Conservation (phyloP, 1,140 invertebrate genomes). For the Orius insidiosus region DNA sequence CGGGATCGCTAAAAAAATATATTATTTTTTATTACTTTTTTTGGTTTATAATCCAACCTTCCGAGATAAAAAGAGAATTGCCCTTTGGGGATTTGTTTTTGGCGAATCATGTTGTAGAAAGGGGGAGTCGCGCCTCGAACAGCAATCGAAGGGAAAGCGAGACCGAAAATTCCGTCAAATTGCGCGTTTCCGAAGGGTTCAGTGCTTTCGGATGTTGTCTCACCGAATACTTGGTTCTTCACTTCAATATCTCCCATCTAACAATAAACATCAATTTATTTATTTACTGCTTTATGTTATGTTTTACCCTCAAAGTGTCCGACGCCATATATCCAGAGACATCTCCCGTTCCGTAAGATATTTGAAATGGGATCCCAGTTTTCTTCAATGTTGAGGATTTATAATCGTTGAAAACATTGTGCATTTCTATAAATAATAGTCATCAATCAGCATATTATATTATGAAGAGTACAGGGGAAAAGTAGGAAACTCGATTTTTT, state of each 20-base stretch:
- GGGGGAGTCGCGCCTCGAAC: constrained; percentile 36
- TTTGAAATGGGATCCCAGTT: not conserved
- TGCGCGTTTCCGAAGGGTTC: constrained; percentile 16
- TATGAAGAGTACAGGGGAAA: too few species aligned
- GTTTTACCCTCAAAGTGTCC: not conserved
- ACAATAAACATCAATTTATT: not conserved
- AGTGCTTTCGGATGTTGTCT: not conserved
- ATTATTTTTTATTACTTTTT: constrained; percentile 1
- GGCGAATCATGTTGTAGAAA: constrained; percentile 42
- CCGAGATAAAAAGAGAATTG: constrained; percentile 47
- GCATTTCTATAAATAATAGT: not conserved
- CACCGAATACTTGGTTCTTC: not conserved
- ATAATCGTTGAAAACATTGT: not conserved
- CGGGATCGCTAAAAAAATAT: not conserved
- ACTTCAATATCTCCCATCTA: constrained; percentile 7
- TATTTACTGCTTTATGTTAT: not conserved
- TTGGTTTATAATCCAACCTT: constrained; percentile 21
- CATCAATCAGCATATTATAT: too few species aligned
- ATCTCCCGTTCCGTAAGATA: not conserved
- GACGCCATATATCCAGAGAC: not conserved
- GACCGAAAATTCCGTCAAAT: constrained; percentile 45
- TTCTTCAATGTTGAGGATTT: not conserved
- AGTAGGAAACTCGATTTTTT: too few species aligned
- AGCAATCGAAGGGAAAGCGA: constrained; percentile 39
- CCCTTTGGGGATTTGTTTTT: constrained; percentile 31